A percentile compares a stretch with the other conserved stretches of the same genome.
These are phyloP conservation scores for Calyptomena viridis DNA, from an alignment of 2,113 vertebrate species.

Conservation along the genomic window DNA sequence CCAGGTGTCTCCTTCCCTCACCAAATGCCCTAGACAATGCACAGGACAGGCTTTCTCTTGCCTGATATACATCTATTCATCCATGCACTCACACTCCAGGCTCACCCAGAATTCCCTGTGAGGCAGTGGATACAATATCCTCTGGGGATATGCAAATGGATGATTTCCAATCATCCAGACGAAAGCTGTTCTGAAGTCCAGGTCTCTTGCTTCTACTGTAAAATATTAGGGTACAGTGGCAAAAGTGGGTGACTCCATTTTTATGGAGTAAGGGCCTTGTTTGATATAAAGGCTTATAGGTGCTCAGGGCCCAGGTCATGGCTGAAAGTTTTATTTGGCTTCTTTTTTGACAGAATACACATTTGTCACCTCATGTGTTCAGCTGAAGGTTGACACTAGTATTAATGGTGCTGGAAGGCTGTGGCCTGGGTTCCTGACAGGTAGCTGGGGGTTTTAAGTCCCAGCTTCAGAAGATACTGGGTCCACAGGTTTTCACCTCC, in stretches of 20 bases:
- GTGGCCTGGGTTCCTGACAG: not conserved
- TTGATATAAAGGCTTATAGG: not conserved
- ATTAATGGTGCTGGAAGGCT: not conserved
- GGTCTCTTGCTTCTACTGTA: not conserved
- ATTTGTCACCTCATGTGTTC: not conserved
- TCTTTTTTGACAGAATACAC: not conserved
- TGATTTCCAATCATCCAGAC: not conserved
- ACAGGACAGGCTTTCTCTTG: not conserved
- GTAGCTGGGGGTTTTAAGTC: not conserved
- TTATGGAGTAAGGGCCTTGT: not conserved
- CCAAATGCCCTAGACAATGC: not conserved
- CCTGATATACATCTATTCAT: not conserved
- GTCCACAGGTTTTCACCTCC: not conserved
- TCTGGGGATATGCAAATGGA: not conserved
- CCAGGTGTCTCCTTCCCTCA: not conserved
- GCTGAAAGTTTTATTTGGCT: not conserved
- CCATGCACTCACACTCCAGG: not conserved
- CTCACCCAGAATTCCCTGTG: not conserved
- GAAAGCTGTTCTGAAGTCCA: not conserved
- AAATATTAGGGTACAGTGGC: not conserved
- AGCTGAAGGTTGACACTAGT: not conserved
- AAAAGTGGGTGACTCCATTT: not conserved
- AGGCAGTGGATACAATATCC: not conserved
- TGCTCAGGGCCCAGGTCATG: not conserved
- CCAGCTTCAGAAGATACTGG: not conserved